Conservation (phyloP, 2,113 vertebrate species). For the Dendropsophus ebraccatus region DNA sequence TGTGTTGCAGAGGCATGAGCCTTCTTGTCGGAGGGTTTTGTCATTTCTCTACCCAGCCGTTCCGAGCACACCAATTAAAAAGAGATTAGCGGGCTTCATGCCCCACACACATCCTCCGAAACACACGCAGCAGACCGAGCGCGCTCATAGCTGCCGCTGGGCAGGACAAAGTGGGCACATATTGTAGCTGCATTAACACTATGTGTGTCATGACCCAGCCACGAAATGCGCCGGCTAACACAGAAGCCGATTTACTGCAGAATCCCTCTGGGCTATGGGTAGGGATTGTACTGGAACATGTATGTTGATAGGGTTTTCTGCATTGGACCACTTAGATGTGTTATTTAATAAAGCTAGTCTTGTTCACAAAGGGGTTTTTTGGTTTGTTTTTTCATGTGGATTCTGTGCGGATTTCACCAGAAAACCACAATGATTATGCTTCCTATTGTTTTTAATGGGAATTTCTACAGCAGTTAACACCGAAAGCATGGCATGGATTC, state of each 20-base stretch:
- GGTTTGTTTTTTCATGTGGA: too few species aligned
- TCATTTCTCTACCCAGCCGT: slow-evolving; percentile 53
- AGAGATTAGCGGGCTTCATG: slow-evolving; percentile 51
- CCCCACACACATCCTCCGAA: slow-evolving; percentile 46
- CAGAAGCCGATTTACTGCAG: background rate
- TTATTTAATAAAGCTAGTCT: too few species aligned
- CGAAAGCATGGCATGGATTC: too few species aligned
- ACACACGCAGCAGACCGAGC: slow-evolving; percentile 27
- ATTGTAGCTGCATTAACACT: slow-evolving; percentile 6
- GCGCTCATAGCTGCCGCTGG: slow-evolving; percentile 3
- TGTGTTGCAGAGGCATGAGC: slow-evolving; percentile 42
- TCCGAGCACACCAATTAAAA: slow-evolving; percentile 56
- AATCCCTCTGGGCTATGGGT: too few species aligned
- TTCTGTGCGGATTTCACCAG: too few species aligned
- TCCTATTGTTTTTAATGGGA: too few species aligned
- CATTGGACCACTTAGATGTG: too few species aligned
- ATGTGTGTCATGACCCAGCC: background rate
- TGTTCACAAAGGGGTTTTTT: too few species aligned
- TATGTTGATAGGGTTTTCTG: too few species aligned
- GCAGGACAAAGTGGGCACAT: slow-evolving; percentile 40
- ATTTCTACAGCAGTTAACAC: too few species aligned
- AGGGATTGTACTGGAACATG: too few species aligned
- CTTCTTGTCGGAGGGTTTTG: slow-evolving; percentile 42
- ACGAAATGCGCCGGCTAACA: background rate
- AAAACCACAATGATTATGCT: too few species aligned